Conservation (phyloP, 2,113 vertebrate genomes). For the Cyrtonyx montezumae region DNA sequence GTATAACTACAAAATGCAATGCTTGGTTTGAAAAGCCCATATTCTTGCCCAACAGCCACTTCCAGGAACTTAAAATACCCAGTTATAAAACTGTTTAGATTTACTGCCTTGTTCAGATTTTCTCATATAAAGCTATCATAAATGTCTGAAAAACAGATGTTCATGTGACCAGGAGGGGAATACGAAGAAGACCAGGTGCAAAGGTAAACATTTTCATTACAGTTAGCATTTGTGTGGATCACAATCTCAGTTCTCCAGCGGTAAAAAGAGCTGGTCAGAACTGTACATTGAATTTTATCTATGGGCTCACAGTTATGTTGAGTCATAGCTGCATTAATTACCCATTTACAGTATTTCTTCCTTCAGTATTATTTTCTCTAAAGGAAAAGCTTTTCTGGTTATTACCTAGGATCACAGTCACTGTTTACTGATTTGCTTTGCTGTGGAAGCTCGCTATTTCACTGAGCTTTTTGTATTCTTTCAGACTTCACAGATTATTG, state of each 20-base stretch:
- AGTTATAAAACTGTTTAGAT: neutral
- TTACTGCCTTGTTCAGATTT: neutral
- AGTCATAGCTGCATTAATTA: neutral
- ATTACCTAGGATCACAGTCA: neutral
- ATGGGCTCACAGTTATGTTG: neutral
- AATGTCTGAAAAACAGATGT: rapidly evolving
- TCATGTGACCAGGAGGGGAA: rapidly evolving
- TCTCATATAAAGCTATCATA: neutral
- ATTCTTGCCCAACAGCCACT: neutral
- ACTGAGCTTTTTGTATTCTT: neutral
- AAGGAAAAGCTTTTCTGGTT: neutral
- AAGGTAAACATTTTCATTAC: neutral
- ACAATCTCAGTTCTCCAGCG: neutral
- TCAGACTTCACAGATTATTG: neutral
- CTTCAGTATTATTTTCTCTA: neutral
- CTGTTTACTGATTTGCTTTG: neutral
- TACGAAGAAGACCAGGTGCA: neutral
- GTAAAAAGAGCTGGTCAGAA: neutral
- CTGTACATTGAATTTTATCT: neutral
- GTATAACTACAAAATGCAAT: neutral
- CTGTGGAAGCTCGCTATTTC: neutral
- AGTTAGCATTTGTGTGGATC: neutral
- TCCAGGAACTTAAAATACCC: neutral
- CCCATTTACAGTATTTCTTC: neutral
- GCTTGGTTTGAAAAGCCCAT: rapidly evolving